A percentile compares a stretch with the other conserved stretches of the same genome.
phyloP scores from a whole-genome alignment of 2,113 vertebrate species.

The Gadus chalcogrammus region DNA sequence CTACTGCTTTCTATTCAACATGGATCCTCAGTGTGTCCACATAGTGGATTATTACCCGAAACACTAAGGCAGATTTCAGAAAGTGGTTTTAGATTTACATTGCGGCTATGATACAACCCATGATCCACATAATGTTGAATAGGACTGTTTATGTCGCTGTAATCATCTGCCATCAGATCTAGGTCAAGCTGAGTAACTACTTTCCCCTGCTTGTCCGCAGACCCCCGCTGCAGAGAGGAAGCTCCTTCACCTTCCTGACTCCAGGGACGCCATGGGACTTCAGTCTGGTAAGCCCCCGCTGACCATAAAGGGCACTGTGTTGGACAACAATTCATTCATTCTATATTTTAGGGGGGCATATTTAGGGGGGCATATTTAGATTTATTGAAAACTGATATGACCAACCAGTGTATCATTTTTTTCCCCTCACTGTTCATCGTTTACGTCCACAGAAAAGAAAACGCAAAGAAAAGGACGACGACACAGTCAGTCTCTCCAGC shows the following conservation, averaged over 20 bases:
- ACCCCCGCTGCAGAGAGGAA: conserved; percentile 61
- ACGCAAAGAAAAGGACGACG: conserved; percentile 67
- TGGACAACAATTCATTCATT: background rate
- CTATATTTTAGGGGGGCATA: background rate
- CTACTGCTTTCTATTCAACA: no score
- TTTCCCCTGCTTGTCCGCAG: conserved; percentile 34
- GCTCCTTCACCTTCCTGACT: conserved; percentile 68
- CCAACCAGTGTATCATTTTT: background rate
- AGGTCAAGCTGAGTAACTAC: background rate
- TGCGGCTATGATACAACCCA: no score
- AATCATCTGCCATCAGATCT: background rate
- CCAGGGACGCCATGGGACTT: conserved; percentile 70
- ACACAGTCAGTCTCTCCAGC: conserved; percentile 64
- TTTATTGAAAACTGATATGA: background rate
- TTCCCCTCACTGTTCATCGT: background rate
- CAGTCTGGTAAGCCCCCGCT: conserved; percentile 57
- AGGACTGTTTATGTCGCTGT: background rate
- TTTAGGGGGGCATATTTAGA: background rate
- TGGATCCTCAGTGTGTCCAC: no score
- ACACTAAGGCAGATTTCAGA: no score
- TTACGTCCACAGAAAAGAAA: conserved; percentile 58
- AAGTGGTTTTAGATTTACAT: no score
- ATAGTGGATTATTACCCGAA: no score
- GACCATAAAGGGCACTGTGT: background rate
- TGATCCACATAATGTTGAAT: background rate